phyloP scores from a whole-genome alignment of 2,113 vertebrate species.

The Narcine bancroftii region DNA sequence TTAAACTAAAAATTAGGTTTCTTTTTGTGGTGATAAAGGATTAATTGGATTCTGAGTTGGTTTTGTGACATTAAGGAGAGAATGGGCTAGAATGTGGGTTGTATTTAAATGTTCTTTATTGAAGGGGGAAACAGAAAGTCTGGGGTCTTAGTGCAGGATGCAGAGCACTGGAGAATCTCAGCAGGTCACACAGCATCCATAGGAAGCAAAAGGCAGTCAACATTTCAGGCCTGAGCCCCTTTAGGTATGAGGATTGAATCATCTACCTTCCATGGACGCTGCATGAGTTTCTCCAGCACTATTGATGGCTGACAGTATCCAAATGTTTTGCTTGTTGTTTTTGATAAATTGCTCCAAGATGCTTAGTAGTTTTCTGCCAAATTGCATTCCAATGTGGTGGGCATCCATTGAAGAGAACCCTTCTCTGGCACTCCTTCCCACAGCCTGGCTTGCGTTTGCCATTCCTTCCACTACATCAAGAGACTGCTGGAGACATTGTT shows the following conservation, averaged over 20 bases:
- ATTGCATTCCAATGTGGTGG: neutral
- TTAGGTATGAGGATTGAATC: no score
- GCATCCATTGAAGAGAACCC: neutral
- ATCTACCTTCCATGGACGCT: no score
- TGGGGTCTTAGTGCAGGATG: no score
- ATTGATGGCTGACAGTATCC: neutral
- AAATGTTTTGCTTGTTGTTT: neutral
- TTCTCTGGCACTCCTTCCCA: constrained; percentile 32
- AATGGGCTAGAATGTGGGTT: neutral
- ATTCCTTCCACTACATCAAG: constrained; percentile 83
- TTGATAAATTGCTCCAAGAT: neutral
- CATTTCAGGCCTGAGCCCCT: no score
- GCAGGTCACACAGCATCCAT: no score
- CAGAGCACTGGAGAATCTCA: no score
- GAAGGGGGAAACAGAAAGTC: no score
- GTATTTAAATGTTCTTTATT: neutral
- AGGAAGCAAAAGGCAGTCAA: no score
- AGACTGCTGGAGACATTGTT: constrained; percentile 83
- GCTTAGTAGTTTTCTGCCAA: neutral
- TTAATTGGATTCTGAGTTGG: neutral
- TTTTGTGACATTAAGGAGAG: neutral
- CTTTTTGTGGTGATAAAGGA: neutral
- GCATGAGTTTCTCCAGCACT: no score
- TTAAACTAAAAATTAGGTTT: no score
- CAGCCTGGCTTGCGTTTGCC: constrained; percentile 83